Percentiles rank a stretch among this genome's conserved stretches.
Evolutionary conservation across 2,888 invertebrate genomes (phyloP).

Genomic region (Dyspetes luteomarginatus): DNA sequence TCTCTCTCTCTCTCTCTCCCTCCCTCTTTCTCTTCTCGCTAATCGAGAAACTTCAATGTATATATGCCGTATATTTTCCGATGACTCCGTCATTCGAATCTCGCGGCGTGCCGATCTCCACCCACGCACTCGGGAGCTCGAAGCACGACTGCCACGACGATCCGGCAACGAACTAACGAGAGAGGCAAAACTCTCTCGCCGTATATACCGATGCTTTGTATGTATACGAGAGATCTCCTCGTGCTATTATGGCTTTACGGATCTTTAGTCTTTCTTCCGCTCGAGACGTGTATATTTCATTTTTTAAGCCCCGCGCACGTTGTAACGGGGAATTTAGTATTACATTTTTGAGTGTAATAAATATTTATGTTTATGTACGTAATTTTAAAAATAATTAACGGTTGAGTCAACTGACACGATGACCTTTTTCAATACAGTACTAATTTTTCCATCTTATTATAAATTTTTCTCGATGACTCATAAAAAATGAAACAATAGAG

Average conservation of each 20-base stretch:
- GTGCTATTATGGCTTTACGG: constrained; percentile 43
- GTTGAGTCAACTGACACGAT: no score
- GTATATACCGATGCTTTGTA: not conserved
- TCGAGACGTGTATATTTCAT: no score
- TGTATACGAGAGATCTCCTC: constrained; percentile 21
- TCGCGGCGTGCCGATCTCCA: constrained; percentile 67
- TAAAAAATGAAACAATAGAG: not conserved
- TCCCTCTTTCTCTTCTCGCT: not conserved
- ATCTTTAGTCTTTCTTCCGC: constrained; percentile 36
- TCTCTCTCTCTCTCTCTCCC: not conserved
- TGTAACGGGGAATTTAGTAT: constrained; percentile 1
- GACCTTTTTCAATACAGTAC: no score
- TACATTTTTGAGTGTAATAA: not conserved
- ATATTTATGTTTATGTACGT: not conserved
- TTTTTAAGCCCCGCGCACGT: not conserved
- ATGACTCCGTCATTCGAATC: constrained; percentile 70
- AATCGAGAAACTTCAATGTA: not conserved
- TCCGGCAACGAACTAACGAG: constrained; percentile 59
- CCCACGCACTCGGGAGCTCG: constrained; percentile 69
- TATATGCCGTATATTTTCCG: constrained; percentile 52
- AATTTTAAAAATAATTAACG: no score
- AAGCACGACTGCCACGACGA: constrained; percentile 51
- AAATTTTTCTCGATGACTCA: no score
- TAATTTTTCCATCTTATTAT: no score
- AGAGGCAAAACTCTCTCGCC: constrained; percentile 54